A percentile compares a stretch with the other conserved stretches of the same genome.
These are phyloP conservation scores for Bos taurus DNA, from an alignment of 2,113 vertebrate species.

Conservation along the genomic window ARS-UCD2.0 NC_037343.1:3671001-3671500, in stretches of 20 bases:
- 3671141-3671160: neutral
- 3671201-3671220: constrained; percentile 31
- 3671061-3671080: neutral
- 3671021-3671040: neutral
- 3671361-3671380: neutral
- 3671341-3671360: neutral
- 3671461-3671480: neutral
- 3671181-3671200: constrained; percentile 27
- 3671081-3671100: constrained; percentile 29
- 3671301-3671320: neutral
- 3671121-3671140: constrained; percentile 35
- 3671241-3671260: neutral
- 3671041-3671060: neutral
- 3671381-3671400: accelerated
- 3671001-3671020: neutral
- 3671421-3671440: neutral
- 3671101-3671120: constrained; percentile 35
- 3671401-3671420: neutral
- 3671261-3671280: accelerated
- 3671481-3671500: neutral
- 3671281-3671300: neutral
- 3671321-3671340: neutral
- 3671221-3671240: neutral
- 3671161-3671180: constrained; percentile 6
- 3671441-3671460: neutral